phyloP scores from a whole-genome alignment of 64 coral and sea anemone genomes.

The Montipora efflorescens region DNA sequence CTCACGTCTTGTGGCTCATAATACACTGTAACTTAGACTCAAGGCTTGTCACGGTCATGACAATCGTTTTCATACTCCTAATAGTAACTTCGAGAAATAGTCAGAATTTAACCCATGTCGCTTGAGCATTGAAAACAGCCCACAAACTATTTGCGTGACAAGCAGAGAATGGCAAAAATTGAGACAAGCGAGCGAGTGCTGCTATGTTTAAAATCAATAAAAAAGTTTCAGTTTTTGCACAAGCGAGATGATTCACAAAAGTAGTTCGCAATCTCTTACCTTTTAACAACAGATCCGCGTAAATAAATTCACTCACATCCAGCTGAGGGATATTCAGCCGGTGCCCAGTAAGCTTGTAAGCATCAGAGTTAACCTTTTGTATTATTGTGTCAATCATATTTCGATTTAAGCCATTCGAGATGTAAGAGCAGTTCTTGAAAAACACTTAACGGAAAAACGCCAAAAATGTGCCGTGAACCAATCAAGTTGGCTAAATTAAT shows the following conservation, averaged over 20 bases:
- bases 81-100: neutral
- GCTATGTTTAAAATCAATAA: neutral
- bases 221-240: neutral
- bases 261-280: neutral
- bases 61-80: neutral
- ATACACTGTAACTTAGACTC: no score
- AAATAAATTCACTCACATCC: neutral
- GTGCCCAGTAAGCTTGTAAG: neutral
- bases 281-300: neutral
- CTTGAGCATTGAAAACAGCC: no score
- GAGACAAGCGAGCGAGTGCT: neutral
- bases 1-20: no score
- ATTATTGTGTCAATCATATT: neutral
- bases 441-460: neutral
- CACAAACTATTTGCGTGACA: no score
- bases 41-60: no score
- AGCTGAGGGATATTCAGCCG: neutral
- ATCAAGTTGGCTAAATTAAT: neutral
- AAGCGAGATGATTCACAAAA: neutral
- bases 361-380: neutral
- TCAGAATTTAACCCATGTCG: no score
- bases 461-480: conserved; percentile 14
- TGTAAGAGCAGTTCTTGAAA: neutral
- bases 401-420: neutral
- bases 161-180: no score